Conservation (phyloP, 2,113 vertebrate species). For the Mus spicilegus region DNA sequence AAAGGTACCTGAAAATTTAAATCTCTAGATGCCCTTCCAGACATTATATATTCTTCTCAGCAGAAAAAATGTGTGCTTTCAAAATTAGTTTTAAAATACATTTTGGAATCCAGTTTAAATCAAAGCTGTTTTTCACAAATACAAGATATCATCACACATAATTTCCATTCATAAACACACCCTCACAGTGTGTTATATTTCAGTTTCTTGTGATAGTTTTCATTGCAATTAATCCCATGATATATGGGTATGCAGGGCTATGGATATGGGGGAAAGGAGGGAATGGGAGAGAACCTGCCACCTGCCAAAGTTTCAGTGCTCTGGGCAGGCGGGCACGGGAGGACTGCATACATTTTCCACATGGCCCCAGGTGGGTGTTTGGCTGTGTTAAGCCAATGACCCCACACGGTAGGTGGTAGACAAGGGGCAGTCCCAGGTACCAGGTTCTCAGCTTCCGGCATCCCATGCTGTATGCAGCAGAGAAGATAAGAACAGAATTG, state of each 20-base stretch:
- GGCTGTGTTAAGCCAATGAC: too few relatives aligned
- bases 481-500: too few relatives aligned
- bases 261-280: too few relatives aligned
- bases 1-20: conserved; percentile 11
- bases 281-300: too few relatives aligned
- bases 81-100: background rate
- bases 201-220: background rate
- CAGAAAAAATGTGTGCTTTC: background rate
- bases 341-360: too few relatives aligned
- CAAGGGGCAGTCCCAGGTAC: too few relatives aligned
- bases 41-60: background rate
- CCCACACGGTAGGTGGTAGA: too few relatives aligned
- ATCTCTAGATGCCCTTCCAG: background rate
- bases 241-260: background rate
- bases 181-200: background rate
- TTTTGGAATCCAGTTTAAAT: conserved; percentile 1
- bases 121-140: background rate
- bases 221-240: background rate
- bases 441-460: too few relatives aligned
- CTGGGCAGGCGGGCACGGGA: too few relatives aligned
- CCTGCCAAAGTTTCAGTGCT: too few relatives aligned
- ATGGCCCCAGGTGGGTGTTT: too few relatives aligned
- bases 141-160: background rate
- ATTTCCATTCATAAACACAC: conserved; percentile 2
- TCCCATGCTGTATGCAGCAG: too few relatives aligned